Evolutionary conservation across 2,797 vertebrate species (phyloP).

Genomic region (Nothura maculosa): DNA sequence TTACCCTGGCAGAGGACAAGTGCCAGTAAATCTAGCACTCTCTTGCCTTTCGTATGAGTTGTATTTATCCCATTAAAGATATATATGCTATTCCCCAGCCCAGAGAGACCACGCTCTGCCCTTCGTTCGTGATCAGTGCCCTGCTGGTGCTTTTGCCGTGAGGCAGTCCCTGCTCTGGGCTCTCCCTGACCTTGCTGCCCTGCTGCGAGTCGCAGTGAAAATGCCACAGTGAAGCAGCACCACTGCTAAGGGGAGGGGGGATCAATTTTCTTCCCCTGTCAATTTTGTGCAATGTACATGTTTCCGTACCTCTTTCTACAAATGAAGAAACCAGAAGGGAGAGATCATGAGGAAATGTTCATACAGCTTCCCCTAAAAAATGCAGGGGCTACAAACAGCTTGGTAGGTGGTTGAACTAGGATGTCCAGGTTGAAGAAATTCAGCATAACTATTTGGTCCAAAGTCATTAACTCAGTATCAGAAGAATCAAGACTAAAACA

Average conservation of each 20-base stretch:
- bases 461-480: not conserved
- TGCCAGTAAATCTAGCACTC: not conserved
- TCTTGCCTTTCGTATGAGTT: not conserved
- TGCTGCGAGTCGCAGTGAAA: not conserved
- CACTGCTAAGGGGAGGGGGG: rapidly evolving
- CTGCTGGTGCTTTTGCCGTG: not conserved
- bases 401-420: not conserved
- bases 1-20: not conserved
- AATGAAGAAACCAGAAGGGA: not conserved
- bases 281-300: not conserved
- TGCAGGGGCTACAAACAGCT: not conserved
- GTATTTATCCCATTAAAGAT: not conserved
- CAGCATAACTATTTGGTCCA: not conserved
- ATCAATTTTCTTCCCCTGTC: not conserved
- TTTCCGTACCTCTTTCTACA: not conserved
- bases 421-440: not conserved
- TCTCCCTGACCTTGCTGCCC: not conserved
- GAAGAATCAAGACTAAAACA: constrained; percentile 31
- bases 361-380: not conserved
- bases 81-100: not conserved
- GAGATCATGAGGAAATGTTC: not conserved
- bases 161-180: not conserved
- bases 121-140: not conserved
- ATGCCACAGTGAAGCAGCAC: not conserved
- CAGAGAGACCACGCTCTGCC: not conserved